Evolutionary conservation across 1,140 invertebrate species (phyloP).

Genomic region (Thrips palmi): DNA sequence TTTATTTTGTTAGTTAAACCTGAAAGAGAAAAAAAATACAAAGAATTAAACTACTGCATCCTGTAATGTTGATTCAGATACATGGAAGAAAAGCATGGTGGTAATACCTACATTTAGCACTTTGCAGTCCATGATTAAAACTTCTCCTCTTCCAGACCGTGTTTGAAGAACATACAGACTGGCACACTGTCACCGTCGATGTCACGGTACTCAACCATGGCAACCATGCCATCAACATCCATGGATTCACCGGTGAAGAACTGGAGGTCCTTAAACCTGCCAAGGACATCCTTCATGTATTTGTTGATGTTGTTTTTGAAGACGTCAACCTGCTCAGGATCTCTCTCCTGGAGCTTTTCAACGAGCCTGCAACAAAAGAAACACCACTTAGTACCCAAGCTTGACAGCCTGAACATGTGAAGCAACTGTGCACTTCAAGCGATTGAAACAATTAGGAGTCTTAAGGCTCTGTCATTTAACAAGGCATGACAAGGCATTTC

Average conservation of each 20-base stretch:
- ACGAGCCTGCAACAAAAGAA: slow-evolving; percentile 42
- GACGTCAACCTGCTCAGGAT: slow-evolving; percentile 64
- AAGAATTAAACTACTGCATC: no score
- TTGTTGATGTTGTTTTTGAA: slow-evolving; percentile 89
- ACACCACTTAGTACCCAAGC: slow-evolving; percentile 5
- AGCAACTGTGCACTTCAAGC: not conserved
- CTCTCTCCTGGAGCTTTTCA: slow-evolving; percentile 56
- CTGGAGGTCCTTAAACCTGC: slow-evolving; percentile 82
- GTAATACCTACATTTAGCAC: no score
- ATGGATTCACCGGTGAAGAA: slow-evolving; percentile 92
- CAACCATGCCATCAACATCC: slow-evolving; percentile 87
- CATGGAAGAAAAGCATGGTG: no score
- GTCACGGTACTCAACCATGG: slow-evolving; percentile 80
- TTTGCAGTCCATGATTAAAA: slow-evolving; percentile 35
- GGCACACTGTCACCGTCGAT: slow-evolving; percentile 63
- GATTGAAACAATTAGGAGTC: not conserved
- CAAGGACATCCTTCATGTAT: slow-evolving; percentile 84
- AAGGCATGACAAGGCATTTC: not conserved
- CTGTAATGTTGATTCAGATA: no score
- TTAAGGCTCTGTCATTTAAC: not conserved
- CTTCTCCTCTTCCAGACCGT: slow-evolving; percentile 87
- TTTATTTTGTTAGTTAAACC: no score
- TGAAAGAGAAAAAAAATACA: no score
- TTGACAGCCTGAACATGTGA: slow-evolving; percentile 1
- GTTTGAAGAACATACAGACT: slow-evolving; percentile 89